A percentile compares a stretch with the other conserved stretches of the same genome.
Conservation (phyloP, 2,797 vertebrate species). For the Xenentodon cancila region DNA sequence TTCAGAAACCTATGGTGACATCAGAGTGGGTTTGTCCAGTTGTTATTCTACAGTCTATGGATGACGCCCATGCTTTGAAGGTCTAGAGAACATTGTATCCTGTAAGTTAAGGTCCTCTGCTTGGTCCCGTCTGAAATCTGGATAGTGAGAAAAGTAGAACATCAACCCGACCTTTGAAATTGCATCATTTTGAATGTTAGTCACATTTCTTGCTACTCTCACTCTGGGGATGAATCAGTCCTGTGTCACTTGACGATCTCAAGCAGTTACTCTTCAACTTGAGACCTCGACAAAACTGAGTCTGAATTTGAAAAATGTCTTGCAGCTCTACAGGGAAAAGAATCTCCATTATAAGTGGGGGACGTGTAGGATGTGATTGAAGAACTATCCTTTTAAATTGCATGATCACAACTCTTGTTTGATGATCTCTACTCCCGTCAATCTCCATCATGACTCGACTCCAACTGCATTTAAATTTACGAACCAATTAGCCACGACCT, state of each 20-base stretch:
- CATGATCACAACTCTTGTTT: slow-evolving; percentile 29
- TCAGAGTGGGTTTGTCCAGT: too few relatives aligned
- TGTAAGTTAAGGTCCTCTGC: too few relatives aligned
- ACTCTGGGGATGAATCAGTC: slow-evolving; percentile 30
- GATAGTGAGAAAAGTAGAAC: slow-evolving; percentile 30
- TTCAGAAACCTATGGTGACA: too few relatives aligned
- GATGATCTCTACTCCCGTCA: slow-evolving; percentile 11
- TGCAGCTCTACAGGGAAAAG: neutral
- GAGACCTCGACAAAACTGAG: neutral
- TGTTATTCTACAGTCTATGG: too few relatives aligned
- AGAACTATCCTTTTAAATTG: slow-evolving; percentile 3
- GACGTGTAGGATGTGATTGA: neutral
- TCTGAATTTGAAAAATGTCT: slow-evolving; percentile 11
- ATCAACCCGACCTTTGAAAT: slow-evolving; percentile 12
- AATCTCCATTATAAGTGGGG: neutral
- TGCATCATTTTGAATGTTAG: slow-evolving; percentile 17
- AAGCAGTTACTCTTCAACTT: slow-evolving; percentile 15
- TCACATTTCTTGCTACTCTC: slow-evolving; percentile 37
- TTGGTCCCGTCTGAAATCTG: slow-evolving; percentile 25
- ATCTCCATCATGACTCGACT: slow-evolving; percentile 11
- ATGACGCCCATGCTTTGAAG: too few relatives aligned
- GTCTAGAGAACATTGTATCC: neutral
- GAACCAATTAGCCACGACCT: slow-evolving; percentile 47
- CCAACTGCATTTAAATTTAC: slow-evolving; percentile 37
- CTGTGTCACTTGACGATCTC: slow-evolving; percentile 25